These are phyloP conservation scores for Pachymerium ferrugineum DNA, from an alignment of 2,888 invertebrate genomes.

Conservation along the genomic window DNA sequence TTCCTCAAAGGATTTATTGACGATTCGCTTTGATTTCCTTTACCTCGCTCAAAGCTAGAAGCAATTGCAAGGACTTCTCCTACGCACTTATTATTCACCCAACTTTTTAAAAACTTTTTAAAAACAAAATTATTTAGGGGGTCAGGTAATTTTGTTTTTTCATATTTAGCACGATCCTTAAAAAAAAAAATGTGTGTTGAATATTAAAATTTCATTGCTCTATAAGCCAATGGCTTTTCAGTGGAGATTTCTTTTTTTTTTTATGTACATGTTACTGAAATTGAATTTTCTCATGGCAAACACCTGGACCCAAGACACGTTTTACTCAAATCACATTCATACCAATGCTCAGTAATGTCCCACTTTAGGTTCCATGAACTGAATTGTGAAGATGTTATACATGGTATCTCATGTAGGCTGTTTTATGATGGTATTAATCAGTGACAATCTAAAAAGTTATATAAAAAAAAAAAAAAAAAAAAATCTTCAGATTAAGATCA, in stretches of 20 bases:
- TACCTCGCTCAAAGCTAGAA: background rate
- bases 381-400: slow-evolving; percentile 1
- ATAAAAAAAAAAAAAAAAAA: too few species aligned
- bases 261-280: background rate
- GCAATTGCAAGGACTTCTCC: slow-evolving; percentile 14
- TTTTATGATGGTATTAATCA: background rate
- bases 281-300: slow-evolving; percentile 1
- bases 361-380: background rate
- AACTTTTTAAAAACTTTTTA: too few species aligned
- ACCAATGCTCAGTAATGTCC: background rate
- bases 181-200: background rate
- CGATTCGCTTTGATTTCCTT: slow-evolving; percentile 5
- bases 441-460: too few species aligned
- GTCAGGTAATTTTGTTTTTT: too few species aligned
- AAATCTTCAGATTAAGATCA: too few species aligned
- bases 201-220: background rate
- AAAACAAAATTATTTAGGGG: too few species aligned
- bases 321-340: background rate
- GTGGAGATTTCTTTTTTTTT: background rate
- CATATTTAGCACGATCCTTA: background rate
- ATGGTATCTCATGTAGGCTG: background rate
- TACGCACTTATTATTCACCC: background rate
- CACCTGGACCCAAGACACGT: background rate
- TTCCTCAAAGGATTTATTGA: background rate
- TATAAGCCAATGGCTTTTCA: background rate